Base-by-base conservation (phyloP, 2,888 invertebrate species). In the Rhogogaster chlorosoma region DNA sequence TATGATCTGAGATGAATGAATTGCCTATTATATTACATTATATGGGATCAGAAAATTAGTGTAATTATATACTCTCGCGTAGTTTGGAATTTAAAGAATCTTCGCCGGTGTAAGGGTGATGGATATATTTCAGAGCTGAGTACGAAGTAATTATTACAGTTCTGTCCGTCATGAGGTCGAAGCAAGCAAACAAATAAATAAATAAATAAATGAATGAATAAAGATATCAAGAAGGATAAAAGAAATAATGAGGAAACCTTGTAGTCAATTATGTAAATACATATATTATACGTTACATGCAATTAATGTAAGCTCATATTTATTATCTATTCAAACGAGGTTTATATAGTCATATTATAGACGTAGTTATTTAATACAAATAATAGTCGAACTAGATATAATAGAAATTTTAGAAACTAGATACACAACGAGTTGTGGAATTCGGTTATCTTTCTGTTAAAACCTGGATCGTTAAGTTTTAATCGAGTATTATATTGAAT, bases 251-350 rank as follows among this genome's bases (percentile, higher is more conserved):
- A 85, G 80, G 84, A 88, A 87, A 88, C 88, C 88, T 88, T 84
- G 87, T 91, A 91, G 91, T 91, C 91, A 91, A 91, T 91, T 91
- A 91, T 91, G 91, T 91, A 91, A 87, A 91, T 91, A 90, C 83
- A 85, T 86, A 85, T 86, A 88, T 36, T 15, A 70, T 36, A 36
- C 36, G 5, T 26, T n/a, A 26, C n/a, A 61, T 61, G n/a, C n/a
- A 61, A 10, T 36, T 71, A 71, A 38, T 71, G 12, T 38, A 36
- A 32, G 77, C 36, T 78, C 77, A 78, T 36, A 78, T n/a, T n/a
- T n/a, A n/a, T n/a, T 78, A 57, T 78, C 77, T 18, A 18, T 26
- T 26, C 18, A 49, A 38, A 42, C 45, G 45, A 22, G 42, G 45
- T 22, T 75, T 75, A 10, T 22, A 71, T 75, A 45, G 75, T 53